These are phyloP conservation scores for Lepidotrigona ventralis DNA, from an alignment of 1,140 invertebrate genomes.

Conservation along the genomic window DNA sequence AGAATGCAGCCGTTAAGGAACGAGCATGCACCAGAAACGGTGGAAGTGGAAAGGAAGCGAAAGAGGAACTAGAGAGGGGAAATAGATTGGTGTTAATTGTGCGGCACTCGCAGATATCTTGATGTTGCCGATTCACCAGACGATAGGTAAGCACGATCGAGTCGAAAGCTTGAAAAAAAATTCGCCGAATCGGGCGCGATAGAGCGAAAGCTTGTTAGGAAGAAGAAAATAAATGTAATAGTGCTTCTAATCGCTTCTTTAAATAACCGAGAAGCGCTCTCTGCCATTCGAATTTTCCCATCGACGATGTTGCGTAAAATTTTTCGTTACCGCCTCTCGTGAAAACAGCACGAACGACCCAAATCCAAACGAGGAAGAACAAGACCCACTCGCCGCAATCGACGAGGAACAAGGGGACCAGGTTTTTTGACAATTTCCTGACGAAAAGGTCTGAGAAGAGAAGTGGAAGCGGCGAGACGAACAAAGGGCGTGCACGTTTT, in stretches of 20 bases:
- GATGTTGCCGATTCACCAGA: constrained; percentile 33
- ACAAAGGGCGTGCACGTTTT: constrained; percentile 6
- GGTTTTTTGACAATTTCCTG: background rate
- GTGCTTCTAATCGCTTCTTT: too few species aligned
- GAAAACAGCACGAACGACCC: too few species aligned
- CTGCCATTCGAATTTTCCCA: background rate
- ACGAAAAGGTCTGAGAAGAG: too few species aligned
- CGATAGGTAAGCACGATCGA: constrained; percentile 4
- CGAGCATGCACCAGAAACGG: background rate
- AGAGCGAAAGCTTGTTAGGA: too few species aligned
- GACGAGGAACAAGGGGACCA: background rate
- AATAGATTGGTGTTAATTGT: constrained; percentile 45
- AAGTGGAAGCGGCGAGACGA: background rate
- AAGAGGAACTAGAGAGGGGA: too few species aligned
- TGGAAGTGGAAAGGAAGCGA: background rate
- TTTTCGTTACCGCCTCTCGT: background rate
- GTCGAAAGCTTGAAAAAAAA: too few species aligned
- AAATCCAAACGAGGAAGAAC: too few species aligned
- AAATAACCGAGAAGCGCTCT: constrained; percentile 7
- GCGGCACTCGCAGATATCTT: constrained; percentile 3
- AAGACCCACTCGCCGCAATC: too few species aligned
- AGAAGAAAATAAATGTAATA: too few species aligned
- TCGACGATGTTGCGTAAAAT: background rate
- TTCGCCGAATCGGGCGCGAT: too few species aligned
- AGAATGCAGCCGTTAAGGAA: background rate